Conservation (phyloP, 2,797 vertebrate genomes). For the Merluccius polli region DNA sequence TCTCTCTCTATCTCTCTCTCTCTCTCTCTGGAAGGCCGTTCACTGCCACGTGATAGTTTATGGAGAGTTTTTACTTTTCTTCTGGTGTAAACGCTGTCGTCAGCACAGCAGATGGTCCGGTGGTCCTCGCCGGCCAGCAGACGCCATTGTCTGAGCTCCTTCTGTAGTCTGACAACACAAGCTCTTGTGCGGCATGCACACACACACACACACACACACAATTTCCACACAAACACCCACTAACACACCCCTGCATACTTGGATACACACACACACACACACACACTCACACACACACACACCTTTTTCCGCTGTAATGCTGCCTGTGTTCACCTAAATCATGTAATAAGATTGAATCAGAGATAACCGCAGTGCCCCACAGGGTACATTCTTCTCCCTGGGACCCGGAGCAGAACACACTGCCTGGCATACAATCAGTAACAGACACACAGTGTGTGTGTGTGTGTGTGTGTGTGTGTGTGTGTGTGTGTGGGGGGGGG, state of each 20-base stretch:
- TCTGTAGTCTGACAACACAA: conserved; percentile 24
- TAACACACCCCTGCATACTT: no score
- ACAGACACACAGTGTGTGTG: conserved; percentile 24
- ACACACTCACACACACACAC: no score
- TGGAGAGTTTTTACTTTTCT: neutral
- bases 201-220: conserved; percentile 12
- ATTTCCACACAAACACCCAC: conserved; percentile 8
- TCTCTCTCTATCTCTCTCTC: no score
- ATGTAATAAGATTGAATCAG: conserved; percentile 61
- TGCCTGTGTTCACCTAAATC: conserved; percentile 61
- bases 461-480: conserved; percentile 27
- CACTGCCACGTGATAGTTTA: neutral
- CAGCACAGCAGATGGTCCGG: conserved; percentile 34
- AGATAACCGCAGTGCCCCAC: conserved; percentile 56
- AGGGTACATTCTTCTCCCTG: conserved; percentile 45
- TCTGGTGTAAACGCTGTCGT: neutral
- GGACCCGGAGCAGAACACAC: conserved; percentile 48
- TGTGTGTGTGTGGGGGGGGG: no score
- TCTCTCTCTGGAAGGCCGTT: neutral
- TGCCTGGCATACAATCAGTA: conserved; percentile 55
- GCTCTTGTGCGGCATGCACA: neutral
- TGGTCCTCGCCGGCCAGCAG: conserved; percentile 23
- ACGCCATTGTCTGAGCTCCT: conserved; percentile 29
- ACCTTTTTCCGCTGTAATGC: conserved; percentile 30
- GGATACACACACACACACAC: no score